Evolutionary conservation across 2,888 invertebrate genomes (phyloP).

Genomic region (Chalcis sispes): DNA sequence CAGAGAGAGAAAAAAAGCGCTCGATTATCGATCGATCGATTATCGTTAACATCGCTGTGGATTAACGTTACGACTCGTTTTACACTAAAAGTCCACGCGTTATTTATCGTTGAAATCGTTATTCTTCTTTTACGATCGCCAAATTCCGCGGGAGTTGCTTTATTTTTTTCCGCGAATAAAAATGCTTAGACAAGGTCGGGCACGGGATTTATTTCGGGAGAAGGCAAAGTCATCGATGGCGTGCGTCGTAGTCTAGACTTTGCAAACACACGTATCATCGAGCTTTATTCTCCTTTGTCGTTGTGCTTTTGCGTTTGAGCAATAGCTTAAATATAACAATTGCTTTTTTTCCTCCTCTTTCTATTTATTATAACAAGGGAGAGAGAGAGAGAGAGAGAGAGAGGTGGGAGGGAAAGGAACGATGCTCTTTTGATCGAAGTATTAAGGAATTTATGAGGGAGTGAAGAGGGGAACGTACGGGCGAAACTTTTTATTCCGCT

Average conservation of each 20-base stretch:
- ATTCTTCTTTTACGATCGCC: background rate
- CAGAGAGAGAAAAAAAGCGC: slow-evolving; percentile 14
- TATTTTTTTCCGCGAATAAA: slow-evolving; percentile 13
- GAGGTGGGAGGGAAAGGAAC: background rate
- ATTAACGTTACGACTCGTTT: slow-evolving; percentile 19
- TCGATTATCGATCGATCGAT: slow-evolving; percentile 36
- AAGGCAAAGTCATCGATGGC: slow-evolving; percentile 1
- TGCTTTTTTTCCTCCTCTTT: slow-evolving; percentile 26
- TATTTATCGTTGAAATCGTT: background rate
- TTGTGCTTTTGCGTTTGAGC: too few species aligned
- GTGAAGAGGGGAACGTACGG: background rate
- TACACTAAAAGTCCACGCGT: slow-evolving; percentile 5
- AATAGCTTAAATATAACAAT: slow-evolving; percentile 39
- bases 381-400: too few species aligned
- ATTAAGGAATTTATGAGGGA: slow-evolving; percentile 44
- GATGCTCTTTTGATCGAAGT: slow-evolving; percentile 46
- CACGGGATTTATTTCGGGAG: slow-evolving; percentile 1
- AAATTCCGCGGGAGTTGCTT: background rate
- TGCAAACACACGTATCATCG: background rate
- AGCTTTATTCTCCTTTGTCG: slow-evolving; percentile 27
- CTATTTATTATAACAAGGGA: too few species aligned
- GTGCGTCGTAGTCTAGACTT: slow-evolving; percentile 3
- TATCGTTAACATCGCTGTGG: slow-evolving; percentile 28
- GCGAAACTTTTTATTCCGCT: background rate
- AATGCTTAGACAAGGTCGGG: slow-evolving; percentile 42